Evolutionary conservation across 2,888 invertebrate genomes (phyloP), one percentile per base, ranked within the genome.

Genomic region (Diarsia dahlii): DNA sequence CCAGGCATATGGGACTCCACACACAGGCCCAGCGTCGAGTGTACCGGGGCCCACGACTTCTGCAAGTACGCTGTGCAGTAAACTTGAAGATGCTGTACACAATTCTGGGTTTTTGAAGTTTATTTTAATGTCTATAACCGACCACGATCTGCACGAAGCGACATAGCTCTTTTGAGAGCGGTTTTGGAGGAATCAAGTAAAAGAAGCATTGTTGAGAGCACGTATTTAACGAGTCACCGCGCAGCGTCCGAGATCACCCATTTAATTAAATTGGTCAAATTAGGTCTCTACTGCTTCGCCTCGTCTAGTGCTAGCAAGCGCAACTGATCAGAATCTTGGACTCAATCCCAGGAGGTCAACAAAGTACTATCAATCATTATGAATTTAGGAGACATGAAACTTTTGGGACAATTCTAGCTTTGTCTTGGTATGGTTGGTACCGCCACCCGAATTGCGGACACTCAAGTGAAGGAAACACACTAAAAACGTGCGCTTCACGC

Each of bases 1-100:
- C 98, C 99, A 0, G 99, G 99, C 6, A 99, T 99, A 96, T 99
- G 99, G 99, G 99, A 99, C 95, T 99, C 98, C 73, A 98, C 98
- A 9, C 99, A 99, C 92, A 97, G 98, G 77, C 99, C 99, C 0
- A 97, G 98, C 45, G 97, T 99, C 56, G 98, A 98, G 91, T 99
- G 99, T 92, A 97, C 97, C 28, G 98, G 98, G 3, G 98, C 98
- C 71, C 98, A 98, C 87, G 97, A 98, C 77, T 96, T 97, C 56
- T 96, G 96, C 87, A 89, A 92, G 65, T 96, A 94, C 70, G 92
- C 93, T 75, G 95, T 95, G 28, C 95, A 96, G 76, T 96, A 93
- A 79, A 34, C 23, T 28, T 52, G n/a, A 58, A 56, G 50, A 70
- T 45, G 48, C 15, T 54, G 15, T 56, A 28, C 6, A 48, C 46